Evolutionary conservation across 1,140 invertebrate species (phyloP).

Genomic region (Globodera ellingtonae): DNA sequence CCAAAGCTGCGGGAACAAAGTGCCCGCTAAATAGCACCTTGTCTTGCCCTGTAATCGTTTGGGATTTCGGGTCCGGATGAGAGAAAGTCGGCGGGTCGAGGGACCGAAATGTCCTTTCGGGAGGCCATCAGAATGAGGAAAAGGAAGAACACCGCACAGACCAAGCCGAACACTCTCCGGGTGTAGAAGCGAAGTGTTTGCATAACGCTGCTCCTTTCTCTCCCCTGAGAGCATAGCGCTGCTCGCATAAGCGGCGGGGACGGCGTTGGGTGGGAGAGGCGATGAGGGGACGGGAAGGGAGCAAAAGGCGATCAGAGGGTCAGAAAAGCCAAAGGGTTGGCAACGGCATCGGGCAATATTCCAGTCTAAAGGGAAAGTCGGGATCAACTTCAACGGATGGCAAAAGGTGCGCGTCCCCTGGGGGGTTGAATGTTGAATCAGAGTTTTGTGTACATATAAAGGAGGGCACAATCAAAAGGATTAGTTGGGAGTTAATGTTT

Average conservation of each 20-base stretch:
- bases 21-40: constrained; percentile 19
- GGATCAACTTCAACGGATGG: neutral
- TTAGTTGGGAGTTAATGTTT: neutral
- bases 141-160: constrained; percentile 48
- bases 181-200: constrained; percentile 53
- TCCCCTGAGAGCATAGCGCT: neutral
- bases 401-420: neutral
- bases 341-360: neutral
- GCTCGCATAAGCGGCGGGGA: neutral
- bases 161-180: constrained; percentile 42
- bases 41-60: constrained; percentile 17
- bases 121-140: constrained; percentile 52
- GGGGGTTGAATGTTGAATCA: neutral
- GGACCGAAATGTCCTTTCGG: constrained; percentile 3
- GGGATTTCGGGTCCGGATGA: neutral
- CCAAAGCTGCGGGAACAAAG: neutral
- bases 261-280: too few species aligned
- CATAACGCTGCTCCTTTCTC: constrained; percentile 15
- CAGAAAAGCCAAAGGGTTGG: neutral
- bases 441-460: neutral
- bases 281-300: too few species aligned
- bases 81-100: neutral
- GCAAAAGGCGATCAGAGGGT: too few species aligned
- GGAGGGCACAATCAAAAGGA: neutral
- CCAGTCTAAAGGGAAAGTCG: neutral